A percentile compares a stretch with the other conserved stretches of the same genome.
These are phyloP conservation scores for Pheucticus melanocephalus DNA, from an alignment of 2,113 vertebrate genomes.

Conservation along the genomic window DNA sequence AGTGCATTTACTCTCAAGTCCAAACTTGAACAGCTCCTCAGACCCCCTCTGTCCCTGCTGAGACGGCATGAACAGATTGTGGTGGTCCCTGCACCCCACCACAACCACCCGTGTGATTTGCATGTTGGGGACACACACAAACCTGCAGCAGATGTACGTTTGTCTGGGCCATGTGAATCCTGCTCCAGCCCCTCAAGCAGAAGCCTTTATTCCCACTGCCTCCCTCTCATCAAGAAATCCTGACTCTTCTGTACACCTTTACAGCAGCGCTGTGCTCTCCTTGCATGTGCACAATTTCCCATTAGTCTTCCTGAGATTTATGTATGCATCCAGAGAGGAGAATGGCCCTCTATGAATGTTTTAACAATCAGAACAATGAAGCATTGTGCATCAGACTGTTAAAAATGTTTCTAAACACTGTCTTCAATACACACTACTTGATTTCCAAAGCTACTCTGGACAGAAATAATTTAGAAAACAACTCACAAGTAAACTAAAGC, in stretches of 20 bases:
- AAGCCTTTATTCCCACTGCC: background rate
- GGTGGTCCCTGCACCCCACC: background rate
- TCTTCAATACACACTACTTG: background rate
- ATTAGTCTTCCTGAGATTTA: slow-evolving; percentile 16
- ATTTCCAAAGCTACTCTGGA: slow-evolving; percentile 44
- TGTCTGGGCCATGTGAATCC: background rate
- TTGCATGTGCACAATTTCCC: background rate
- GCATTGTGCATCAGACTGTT: slow-evolving; percentile 26
- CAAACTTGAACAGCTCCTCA: background rate
- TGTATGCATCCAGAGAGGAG: background rate
- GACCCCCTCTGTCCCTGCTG: background rate
- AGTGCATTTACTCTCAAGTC: background rate
- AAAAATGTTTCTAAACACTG: slow-evolving; percentile 22
- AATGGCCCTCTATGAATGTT: background rate
- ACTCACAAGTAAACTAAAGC: slow-evolving; percentile 70
- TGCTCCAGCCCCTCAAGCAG: background rate
- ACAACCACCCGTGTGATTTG: accelerated
- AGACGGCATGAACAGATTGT: background rate
- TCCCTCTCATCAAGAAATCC: background rate
- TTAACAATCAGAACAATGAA: slow-evolving; percentile 3
- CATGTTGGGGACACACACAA: background rate
- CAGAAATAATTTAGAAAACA: slow-evolving; percentile 63
- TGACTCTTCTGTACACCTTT: background rate
- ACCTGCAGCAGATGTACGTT: background rate
- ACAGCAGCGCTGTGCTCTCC: background rate